Evolutionary conservation across 2,113 vertebrate species (phyloP).

Genomic region (Myrmecobius fasciatus): DNA sequence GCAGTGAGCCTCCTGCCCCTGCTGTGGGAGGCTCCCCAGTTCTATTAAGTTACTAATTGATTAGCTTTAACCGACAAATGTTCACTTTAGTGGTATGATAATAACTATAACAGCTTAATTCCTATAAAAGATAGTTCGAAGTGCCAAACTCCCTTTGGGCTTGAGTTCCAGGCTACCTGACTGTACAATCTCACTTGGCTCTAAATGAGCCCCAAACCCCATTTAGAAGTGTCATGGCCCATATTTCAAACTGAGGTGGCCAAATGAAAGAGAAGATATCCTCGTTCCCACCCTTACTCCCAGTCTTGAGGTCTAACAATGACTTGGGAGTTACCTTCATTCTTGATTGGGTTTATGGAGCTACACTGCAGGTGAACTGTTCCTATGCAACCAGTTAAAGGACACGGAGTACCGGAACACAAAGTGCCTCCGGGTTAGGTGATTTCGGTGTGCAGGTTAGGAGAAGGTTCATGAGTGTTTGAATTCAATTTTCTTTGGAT

Average conservation of each 20-base stretch:
- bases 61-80: background rate
- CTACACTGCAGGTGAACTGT: background rate
- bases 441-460: background rate
- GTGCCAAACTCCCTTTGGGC: rapidly evolving
- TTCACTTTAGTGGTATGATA: background rate
- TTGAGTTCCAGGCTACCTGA: background rate
- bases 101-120: background rate
- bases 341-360: background rate
- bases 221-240: background rate
- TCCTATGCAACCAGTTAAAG: background rate
- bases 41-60: background rate
- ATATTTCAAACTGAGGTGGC: background rate
- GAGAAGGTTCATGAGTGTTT: background rate
- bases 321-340: background rate
- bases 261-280: background rate
- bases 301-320: background rate
- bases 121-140: too few relatives aligned
- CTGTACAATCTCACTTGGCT: background rate
- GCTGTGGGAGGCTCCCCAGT: too few relatives aligned
- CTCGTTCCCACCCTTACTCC: too few relatives aligned
- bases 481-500: background rate
- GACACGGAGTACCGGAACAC: background rate
- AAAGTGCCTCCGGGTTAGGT: background rate
- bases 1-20: background rate
- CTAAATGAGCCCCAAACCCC: background rate